Conservation (phyloP, 2,113 vertebrate species). For the Eira barbara region DNA sequence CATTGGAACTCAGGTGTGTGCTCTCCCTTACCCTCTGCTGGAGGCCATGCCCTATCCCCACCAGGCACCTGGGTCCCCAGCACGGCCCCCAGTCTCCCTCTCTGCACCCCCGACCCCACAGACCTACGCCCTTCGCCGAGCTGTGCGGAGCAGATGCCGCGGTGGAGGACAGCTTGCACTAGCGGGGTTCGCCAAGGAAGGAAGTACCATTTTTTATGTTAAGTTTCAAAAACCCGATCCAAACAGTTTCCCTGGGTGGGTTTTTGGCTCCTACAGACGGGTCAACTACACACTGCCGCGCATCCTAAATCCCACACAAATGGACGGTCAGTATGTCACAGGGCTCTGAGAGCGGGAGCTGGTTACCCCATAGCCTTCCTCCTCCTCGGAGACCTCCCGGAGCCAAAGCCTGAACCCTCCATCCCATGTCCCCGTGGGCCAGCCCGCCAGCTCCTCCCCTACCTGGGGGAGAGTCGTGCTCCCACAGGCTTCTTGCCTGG, state of each 20-base stretch:
- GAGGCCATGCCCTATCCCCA: background rate
- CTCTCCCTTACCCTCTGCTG: background rate
- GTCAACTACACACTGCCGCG: background rate
- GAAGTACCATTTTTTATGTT: background rate
- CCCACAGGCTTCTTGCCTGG: background rate
- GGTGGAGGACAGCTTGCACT: background rate
- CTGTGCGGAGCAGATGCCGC: background rate
- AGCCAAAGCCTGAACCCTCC: background rate
- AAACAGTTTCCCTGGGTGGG: background rate
- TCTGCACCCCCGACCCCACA: background rate
- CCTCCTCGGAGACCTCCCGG: background rate
- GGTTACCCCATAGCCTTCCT: background rate
- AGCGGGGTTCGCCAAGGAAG: background rate
- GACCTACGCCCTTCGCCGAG: background rate
- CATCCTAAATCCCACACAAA: background rate
- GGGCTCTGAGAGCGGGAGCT: background rate
- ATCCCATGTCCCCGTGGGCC: background rate
- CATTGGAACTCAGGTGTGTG: conserved; percentile 30
- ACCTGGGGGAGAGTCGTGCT: rapidly evolving
- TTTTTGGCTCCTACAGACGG: background rate
- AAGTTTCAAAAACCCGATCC: background rate
- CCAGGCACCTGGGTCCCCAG: background rate
- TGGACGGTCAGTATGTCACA: background rate
- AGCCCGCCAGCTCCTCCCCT: background rate
- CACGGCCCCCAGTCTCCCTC: background rate